A percentile compares a stretch with the other conserved stretches of the same genome.
These are phyloP conservation scores for Eupithecia tripunctaria DNA, from an alignment of 2,888 invertebrate genomes.

Conservation along the genomic window DNA sequence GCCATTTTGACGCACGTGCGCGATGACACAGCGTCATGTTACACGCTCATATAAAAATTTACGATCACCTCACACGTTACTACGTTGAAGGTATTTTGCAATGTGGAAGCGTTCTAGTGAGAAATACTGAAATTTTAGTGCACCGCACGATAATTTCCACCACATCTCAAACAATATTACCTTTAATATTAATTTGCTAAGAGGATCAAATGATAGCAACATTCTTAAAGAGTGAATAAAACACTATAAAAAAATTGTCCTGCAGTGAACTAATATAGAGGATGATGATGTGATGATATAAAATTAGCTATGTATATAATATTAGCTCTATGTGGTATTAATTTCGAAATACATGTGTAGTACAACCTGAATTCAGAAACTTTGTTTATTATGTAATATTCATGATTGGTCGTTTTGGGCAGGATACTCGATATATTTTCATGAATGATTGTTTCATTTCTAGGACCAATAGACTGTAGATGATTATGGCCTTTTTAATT, in stretches of 20 bases:
- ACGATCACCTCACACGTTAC: constrained; percentile 67
- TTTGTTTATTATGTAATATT: too few relatives aligned
- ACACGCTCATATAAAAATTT: constrained; percentile 72
- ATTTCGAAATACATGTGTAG: too few relatives aligned
- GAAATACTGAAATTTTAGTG: neutral
- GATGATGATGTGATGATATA: too few relatives aligned
- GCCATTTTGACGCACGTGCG: constrained; percentile 53
- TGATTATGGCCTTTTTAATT: constrained; percentile 40
- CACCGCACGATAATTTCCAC: too few relatives aligned
- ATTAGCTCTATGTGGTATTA: neutral
- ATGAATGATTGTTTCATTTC: neutral
- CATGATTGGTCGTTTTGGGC: neutral
- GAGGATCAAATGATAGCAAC: neutral
- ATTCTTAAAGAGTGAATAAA: neutral
- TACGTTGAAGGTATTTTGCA: constrained; percentile 47
- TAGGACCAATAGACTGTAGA: constrained; percentile 21
- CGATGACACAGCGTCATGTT: constrained; percentile 65
- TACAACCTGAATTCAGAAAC: neutral
- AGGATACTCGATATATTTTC: neutral
- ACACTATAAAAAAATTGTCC: neutral
- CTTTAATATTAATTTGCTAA: neutral
- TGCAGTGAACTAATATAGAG: too few relatives aligned
- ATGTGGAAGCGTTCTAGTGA: constrained; percentile 34
- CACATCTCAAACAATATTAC: neutral
- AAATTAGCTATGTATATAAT: too few relatives aligned